Conservation (phyloP, 2,113 vertebrate species). For the Psilopsiagon aymara region DNA sequence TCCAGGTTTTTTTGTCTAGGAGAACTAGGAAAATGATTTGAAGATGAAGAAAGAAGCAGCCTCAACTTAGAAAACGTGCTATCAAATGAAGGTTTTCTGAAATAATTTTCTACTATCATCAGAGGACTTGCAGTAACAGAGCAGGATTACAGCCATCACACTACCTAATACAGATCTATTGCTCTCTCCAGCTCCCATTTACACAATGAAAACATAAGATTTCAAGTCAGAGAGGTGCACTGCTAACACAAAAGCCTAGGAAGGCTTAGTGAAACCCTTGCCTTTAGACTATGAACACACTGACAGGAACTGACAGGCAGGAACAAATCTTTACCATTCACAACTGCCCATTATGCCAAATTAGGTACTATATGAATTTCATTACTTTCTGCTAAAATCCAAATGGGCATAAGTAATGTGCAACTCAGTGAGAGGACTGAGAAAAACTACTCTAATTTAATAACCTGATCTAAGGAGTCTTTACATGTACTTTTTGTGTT, state of each 20-base stretch:
- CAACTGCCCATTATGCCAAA: background rate
- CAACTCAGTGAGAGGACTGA: background rate
- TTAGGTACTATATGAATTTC: rapidly evolving
- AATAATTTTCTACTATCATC: background rate
- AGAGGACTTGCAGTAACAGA: background rate
- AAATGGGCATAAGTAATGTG: background rate
- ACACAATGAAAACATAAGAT: background rate
- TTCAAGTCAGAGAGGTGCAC: background rate
- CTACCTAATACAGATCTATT: background rate
- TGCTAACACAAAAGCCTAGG: background rate
- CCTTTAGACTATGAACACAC: background rate
- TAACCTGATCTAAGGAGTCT: background rate
- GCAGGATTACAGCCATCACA: background rate
- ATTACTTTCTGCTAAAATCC: background rate
- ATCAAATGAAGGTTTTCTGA: background rate
- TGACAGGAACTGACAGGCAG: background rate
- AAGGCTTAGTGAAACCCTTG: background rate
- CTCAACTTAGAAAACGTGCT: background rate
- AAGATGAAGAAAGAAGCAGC: background rate
- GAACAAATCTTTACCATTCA: background rate
- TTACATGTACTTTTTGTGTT: background rate
- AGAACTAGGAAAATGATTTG: background rate
- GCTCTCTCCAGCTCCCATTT: background rate
- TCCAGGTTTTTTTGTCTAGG: background rate
- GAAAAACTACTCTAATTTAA: background rate